phyloP scores from a whole-genome alignment of 2,113 vertebrate species.

The Excalfactoria chinensis region DNA sequence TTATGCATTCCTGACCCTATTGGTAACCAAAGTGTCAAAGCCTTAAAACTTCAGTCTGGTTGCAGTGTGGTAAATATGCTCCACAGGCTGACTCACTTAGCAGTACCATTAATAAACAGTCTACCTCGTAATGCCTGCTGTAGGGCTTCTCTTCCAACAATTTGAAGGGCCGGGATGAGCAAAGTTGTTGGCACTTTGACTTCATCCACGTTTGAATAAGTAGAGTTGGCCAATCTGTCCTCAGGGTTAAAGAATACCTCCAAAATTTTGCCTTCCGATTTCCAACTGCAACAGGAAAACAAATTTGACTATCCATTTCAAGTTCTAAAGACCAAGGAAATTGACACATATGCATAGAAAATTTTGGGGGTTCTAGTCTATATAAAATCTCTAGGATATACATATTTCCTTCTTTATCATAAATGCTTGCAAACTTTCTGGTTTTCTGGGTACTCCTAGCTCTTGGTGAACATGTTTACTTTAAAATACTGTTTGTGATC shows the following conservation, averaged over 20 bases:
- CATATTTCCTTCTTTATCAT: neutral
- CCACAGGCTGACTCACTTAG: neutral
- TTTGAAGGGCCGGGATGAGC: no score
- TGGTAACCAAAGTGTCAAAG: neutral
- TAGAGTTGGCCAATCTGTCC: neutral
- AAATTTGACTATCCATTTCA: neutral
- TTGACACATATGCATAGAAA: neutral
- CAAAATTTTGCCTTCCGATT: neutral
- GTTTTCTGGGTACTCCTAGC: neutral
- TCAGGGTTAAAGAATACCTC: neutral
- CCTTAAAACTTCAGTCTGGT: neutral
- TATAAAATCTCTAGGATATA: neutral
- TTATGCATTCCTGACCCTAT: neutral
- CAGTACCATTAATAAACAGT: accelerated
- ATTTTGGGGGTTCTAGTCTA: neutral
- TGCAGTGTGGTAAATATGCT: neutral
- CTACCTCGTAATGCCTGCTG: neutral
- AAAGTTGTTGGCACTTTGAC: neutral
- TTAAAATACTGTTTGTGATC: neutral
- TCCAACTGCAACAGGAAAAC: neutral
- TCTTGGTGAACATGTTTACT: neutral
- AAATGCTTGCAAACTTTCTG: neutral
- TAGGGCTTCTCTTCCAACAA: neutral
- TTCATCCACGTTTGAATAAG: accelerated
- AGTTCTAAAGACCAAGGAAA: neutral